These are phyloP conservation scores for Elephas maximus DNA, from an alignment of 2,113 vertebrate genomes.

Conservation along the genomic window DNA sequence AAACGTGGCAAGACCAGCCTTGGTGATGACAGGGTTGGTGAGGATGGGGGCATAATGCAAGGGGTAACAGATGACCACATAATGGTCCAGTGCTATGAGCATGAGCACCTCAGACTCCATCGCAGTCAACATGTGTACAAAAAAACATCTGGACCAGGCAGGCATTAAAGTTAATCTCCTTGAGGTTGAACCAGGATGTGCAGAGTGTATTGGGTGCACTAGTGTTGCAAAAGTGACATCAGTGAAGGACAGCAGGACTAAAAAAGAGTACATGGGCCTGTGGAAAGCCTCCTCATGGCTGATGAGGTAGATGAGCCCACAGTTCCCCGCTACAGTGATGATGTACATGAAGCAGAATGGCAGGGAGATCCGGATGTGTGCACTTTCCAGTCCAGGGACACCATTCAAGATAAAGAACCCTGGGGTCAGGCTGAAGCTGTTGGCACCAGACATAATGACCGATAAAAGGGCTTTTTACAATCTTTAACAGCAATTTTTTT, in stretches of 20 bases:
- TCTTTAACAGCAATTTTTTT: background rate
- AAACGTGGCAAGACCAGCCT: background rate
- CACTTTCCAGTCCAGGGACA: conserved; percentile 15
- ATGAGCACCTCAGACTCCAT: conserved; percentile 58
- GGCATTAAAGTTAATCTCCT: conserved; percentile 18
- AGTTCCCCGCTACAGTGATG: conserved; percentile 37
- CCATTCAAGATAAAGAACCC: conserved; percentile 51
- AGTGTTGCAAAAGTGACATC: conserved; percentile 59
- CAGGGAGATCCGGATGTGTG: conserved; percentile 8
- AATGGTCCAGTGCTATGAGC: conserved; percentile 58
- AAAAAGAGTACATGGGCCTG: conserved; percentile 58
- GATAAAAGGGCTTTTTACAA: background rate
- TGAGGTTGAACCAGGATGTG: conserved; percentile 62
- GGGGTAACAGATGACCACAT: conserved; percentile 38
- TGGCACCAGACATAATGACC: background rate
- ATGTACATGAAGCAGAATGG: conserved; percentile 35
- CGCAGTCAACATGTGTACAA: background rate
- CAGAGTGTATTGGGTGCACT: conserved; percentile 56
- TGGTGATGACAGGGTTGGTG: background rate
- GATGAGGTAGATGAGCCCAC: conserved; percentile 28
- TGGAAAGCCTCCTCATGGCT: background rate
- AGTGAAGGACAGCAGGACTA: conserved; percentile 36
- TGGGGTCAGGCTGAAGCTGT: background rate
- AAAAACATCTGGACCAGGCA: conserved; percentile 71
- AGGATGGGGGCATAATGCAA: conserved; percentile 35